Evolutionary conservation across 2,888 invertebrate species (phyloP).

Genomic region (Eupithecia subumbrata): DNA sequence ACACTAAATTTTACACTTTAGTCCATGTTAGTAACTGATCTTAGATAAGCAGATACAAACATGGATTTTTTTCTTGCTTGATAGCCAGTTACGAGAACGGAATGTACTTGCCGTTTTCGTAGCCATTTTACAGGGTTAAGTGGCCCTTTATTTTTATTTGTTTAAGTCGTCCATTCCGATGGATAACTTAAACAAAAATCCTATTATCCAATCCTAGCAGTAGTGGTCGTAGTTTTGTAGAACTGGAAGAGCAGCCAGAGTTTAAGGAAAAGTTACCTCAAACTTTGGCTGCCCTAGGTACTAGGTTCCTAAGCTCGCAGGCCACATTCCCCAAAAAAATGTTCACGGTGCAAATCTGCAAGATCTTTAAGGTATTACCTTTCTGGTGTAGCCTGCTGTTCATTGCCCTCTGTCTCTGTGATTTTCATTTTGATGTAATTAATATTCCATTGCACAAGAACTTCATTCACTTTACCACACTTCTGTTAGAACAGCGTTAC

Average conservation of each 20-base stretch:
- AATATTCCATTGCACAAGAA: slow-evolving; percentile 31
- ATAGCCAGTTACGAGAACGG: too few relatives aligned
- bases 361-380: slow-evolving; percentile 45
- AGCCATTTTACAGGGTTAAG: too few relatives aligned
- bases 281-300: background rate
- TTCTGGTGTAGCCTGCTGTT: slow-evolving; percentile 52
- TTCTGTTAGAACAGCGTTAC: background rate
- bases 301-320: background rate
- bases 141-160: slow-evolving; percentile 8
- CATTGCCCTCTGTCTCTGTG: slow-evolving; percentile 58
- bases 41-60: too few relatives aligned
- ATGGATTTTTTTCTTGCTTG: too few relatives aligned
- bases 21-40: too few relatives aligned
- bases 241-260: background rate
- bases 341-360: background rate
- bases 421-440: slow-evolving; percentile 64
- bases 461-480: slow-evolving; percentile 23
- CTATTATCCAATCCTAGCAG: background rate
- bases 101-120: too few relatives aligned
- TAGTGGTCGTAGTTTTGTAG: slow-evolving; percentile 11
- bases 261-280: background rate
- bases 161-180: background rate
- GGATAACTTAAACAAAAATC: too few relatives aligned
- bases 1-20: too few relatives aligned
- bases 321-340: background rate